Base-by-base conservation (phyloP, 2,888 invertebrate species). In the Rhopalosiphum nymphaeae region DNA sequence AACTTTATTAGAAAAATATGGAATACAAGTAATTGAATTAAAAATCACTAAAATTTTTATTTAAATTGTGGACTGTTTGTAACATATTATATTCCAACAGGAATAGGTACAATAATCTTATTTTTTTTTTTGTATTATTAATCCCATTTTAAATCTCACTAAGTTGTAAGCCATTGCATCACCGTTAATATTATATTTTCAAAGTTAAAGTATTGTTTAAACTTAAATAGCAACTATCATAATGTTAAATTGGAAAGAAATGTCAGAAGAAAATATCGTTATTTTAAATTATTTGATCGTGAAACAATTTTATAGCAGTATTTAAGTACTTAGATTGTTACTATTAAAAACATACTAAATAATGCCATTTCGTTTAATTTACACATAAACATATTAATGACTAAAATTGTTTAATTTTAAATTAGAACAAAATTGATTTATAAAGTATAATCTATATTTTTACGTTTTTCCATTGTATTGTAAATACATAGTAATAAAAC, bases 221-320 rank as follows among this genome's bases (percentile, higher is more conserved):
- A 67, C 16, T 67, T 67, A 67, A 16, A 16, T 67, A 67, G 5
- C 1, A 67, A 67, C 67, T 16, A 16, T 13, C 67, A n/a, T 5
- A n/a, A 67, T 67, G n/a, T n/a, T 67, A n/a, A 67, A n/a, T 13
- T 67, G 16, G 13, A 67, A 29, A 61, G 11, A 61, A 61, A 67
- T 67, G n/a, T 67, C 16, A 16, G 13, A 67, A 67, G n/a, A n/a
- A 67, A 67, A 67, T 67, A n/a, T 67, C 67, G 7, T 67, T 67
- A 67, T 67, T 67, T 67, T 67, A n/a, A 67, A n/a, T 67, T 67
- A 67, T n/a, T 67, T 67, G 67, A n/a, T n/a, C n/a, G 16, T 67
- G 67, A 67, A n/a, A n/a, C n/a, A n/a, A 67, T n/a, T 13, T 67
- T n/a, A 67, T 16, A 67, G 16, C 4, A n/a, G 16, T n/a, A n/a